Conservation (phyloP, 2,113 vertebrate genomes). For the Passer domesticus region DNA sequence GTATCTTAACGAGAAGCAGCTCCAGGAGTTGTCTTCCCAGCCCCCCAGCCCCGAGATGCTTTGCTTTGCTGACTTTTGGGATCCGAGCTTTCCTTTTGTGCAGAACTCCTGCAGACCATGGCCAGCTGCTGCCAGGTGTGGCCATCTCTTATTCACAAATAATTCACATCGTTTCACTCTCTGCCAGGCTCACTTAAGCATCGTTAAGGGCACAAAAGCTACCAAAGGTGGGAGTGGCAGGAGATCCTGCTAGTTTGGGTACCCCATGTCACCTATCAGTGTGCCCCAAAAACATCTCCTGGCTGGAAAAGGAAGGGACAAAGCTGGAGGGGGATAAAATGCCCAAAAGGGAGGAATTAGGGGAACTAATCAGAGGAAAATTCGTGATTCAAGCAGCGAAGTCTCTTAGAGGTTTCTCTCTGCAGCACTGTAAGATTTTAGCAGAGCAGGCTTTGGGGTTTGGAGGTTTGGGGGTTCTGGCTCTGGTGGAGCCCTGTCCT, state of each 20-base stretch:
- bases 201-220: background rate
- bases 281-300: background rate
- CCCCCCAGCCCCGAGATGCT: background rate
- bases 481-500: background rate
- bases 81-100: background rate
- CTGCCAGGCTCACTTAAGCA: background rate
- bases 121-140: background rate
- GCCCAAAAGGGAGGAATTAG: background rate
- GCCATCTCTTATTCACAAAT: conserved; percentile 9
- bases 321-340: background rate
- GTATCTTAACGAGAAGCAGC: conserved; percentile 48
- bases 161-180: background rate
- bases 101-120: background rate
- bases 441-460: background rate
- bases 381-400: background rate
- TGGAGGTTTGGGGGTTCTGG: background rate
- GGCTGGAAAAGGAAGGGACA: background rate
- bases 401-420: background rate
- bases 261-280: background rate
- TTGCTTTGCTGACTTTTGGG: background rate
- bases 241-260: background rate
- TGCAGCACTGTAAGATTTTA: background rate
- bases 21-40: background rate
- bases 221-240: background rate
- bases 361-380: background rate